Evolutionary conservation across 2,797 vertebrate genomes (phyloP).

Genomic region (Ctenosaura bakeri): DNA sequence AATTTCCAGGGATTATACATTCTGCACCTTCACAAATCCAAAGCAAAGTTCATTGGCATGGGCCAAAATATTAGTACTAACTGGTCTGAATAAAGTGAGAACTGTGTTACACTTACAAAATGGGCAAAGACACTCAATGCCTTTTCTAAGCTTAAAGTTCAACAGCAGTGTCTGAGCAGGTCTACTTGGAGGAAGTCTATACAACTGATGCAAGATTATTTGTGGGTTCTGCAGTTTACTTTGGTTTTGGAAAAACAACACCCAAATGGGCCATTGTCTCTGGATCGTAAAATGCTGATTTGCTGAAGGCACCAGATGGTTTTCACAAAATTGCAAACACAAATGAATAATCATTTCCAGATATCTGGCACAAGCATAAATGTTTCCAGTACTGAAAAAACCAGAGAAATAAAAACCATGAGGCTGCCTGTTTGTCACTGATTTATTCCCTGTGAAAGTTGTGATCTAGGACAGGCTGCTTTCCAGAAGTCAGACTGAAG

Average conservation of each 20-base stretch:
- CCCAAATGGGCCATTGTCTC: not conserved
- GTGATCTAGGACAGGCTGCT: not conserved
- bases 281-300: constrained; percentile 28
- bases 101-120: not conserved
- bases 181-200: constrained; percentile 38
- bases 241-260: constrained; percentile 28
- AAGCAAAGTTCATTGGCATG: not conserved
- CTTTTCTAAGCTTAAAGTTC: not conserved
- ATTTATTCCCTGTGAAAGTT: not conserved
- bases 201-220: not conserved
- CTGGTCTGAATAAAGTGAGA: not conserved
- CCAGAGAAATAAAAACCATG: not conserved
- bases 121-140: not conserved
- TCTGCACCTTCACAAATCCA: not conserved
- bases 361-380: constrained; percentile 10
- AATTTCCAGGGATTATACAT: not conserved
- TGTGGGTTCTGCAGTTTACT: constrained; percentile 1
- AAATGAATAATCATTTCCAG: not conserved
- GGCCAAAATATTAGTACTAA: not conserved
- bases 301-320: constrained; percentile 39
- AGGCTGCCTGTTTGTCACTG: not conserved
- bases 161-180: constrained; percentile 6
- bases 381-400: not conserved
- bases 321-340: constrained; percentile 44
- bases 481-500: not conserved